phyloP scores from a whole-genome alignment of 2,797 vertebrate genomes.

The Alca torda region DNA sequence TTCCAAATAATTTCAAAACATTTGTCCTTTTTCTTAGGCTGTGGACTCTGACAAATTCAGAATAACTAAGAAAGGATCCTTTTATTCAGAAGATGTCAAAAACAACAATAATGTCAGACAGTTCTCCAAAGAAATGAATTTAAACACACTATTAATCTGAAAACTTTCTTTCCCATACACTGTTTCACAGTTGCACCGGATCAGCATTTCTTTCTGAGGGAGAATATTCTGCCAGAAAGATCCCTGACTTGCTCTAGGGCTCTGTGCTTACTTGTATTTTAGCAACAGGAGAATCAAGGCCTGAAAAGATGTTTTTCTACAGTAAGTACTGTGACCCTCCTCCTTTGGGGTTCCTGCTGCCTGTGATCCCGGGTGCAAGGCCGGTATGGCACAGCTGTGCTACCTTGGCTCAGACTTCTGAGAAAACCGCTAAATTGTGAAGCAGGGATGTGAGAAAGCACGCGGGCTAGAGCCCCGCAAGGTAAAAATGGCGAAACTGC shows the following conservation, averaged over 20 bases:
- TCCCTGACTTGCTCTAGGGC: not conserved
- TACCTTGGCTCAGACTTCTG: not conserved
- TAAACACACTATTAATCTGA: not conserved
- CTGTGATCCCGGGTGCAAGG: not conserved
- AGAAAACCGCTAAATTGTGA: not conserved
- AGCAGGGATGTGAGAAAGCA: not conserved
- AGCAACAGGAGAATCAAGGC: not conserved
- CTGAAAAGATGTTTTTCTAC: not conserved
- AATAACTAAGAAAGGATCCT: not conserved
- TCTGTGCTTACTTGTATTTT: not conserved
- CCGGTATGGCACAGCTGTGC: not conserved
- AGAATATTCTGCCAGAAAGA: not conserved
- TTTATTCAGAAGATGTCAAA: conserved; percentile 39
- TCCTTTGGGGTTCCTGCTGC: not conserved
- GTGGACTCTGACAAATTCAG: not conserved
- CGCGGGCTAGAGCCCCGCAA: accelerated
- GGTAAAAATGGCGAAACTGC: not conserved
- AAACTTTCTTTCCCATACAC: not conserved
- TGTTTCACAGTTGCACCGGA: not conserved
- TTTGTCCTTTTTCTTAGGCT: not conserved
- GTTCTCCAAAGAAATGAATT: not conserved
- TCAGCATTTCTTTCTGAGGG: not conserved
- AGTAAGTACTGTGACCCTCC: not conserved
- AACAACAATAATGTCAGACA: conserved; percentile 17
- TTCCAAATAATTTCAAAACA: conserved; percentile 15